These are phyloP conservation scores for Dendroctonus ponderosae DNA, from an alignment of 1,140 invertebrate species.

Conservation along the genomic window DNA sequence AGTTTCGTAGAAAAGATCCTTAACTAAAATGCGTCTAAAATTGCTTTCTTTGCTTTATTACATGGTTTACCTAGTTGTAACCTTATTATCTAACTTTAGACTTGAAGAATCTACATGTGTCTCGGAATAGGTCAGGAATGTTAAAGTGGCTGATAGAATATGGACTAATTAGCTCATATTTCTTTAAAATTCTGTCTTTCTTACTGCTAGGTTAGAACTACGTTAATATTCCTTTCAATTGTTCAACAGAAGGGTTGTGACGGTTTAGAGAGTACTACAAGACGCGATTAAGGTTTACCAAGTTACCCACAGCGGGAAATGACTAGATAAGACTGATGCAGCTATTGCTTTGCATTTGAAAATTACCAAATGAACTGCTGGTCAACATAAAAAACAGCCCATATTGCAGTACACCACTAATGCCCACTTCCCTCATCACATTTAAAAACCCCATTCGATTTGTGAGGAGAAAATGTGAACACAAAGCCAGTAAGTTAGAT, in stretches of 20 bases:
- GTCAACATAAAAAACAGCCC: too few species aligned
- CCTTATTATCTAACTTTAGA: not conserved
- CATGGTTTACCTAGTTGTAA: not conserved
- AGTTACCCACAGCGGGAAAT: too few species aligned
- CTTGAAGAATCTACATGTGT: slow-evolving; percentile 11
- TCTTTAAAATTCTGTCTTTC: not conserved
- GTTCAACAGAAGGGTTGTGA: not conserved
- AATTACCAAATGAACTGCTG: too few species aligned
- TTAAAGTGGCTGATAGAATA: not conserved
- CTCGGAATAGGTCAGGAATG: not conserved
- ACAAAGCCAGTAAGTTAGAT: too few species aligned
- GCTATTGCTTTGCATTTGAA: too few species aligned
- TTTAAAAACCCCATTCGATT: too few species aligned
- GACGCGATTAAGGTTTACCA: too few species aligned
- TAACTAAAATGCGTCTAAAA: slow-evolving; percentile 14
- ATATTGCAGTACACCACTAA: too few species aligned
- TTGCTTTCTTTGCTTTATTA: slow-evolving; percentile 11
- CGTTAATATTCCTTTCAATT: slow-evolving; percentile 5
- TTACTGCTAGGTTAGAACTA: slow-evolving; percentile 1
- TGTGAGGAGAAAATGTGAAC: too few species aligned
- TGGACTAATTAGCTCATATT: not conserved
- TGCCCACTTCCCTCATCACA: too few species aligned
- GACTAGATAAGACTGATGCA: too few species aligned
- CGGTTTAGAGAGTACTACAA: too few species aligned
- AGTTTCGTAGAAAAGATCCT: slow-evolving; percentile 5